These are phyloP conservation scores for Caenorhabditis wallacei DNA, from an alignment of 2,888 invertebrate genomes.

Conservation along the genomic window DNA sequence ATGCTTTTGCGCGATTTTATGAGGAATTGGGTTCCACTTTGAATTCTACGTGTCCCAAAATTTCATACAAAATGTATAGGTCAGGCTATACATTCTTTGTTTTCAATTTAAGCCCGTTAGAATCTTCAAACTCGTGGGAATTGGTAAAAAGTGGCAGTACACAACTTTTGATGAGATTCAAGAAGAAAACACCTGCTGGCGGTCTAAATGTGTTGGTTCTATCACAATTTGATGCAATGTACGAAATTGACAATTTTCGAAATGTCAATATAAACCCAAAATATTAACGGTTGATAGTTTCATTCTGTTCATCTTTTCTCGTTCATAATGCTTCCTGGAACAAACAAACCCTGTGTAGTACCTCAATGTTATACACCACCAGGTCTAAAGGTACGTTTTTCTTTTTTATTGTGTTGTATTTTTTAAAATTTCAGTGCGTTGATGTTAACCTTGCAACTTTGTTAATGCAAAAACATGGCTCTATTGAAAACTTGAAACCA, in stretches of 20 bases:
- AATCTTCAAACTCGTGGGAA: slow-evolving; percentile 23
- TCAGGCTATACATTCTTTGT: slow-evolving; percentile 3
- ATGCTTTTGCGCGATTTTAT: slow-evolving; percentile 4
- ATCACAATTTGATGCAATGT: slow-evolving; percentile 15
- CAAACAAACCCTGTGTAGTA: neutral
- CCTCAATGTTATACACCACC: slow-evolving; percentile 1
- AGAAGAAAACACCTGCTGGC: slow-evolving; percentile 16
- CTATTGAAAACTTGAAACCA: too few relatives aligned
- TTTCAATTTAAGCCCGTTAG: slow-evolving; percentile 9
- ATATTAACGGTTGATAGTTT: neutral
- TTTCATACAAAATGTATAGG: slow-evolving; percentile 11
- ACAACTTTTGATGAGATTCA: slow-evolving; percentile 14
- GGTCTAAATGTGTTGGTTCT: slow-evolving; percentile 19
- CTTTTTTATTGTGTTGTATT: too few relatives aligned
- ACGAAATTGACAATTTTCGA: slow-evolving; percentile 11
- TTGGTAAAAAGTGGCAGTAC: too few relatives aligned
- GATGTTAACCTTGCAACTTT: too few relatives aligned
- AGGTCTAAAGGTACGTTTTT: too few relatives aligned
- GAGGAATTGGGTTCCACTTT: slow-evolving; percentile 30
- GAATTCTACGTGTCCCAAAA: neutral
- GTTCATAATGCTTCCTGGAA: slow-evolving; percentile 16
- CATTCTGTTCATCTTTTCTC: too few relatives aligned
- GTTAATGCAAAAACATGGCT: too few relatives aligned
- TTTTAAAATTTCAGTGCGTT: too few relatives aligned
- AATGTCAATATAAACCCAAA: neutral